Base-by-base conservation (phyloP, 2,888 invertebrate genomes). In the Tryphoninae sp. region DNA sequence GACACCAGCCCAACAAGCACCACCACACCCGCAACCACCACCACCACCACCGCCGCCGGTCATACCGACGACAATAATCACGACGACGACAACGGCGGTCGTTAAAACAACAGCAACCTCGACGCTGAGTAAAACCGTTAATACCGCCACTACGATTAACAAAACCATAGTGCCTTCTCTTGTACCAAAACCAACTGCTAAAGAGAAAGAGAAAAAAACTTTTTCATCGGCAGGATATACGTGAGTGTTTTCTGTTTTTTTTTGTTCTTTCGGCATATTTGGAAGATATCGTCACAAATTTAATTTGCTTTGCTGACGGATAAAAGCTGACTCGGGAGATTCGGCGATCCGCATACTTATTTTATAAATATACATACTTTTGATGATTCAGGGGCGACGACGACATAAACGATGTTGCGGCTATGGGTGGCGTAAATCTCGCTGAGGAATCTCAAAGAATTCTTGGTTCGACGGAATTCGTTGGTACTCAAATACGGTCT, bases 341-440 rank as follows among this genome's bases (percentile, higher is more conserved):
- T n/a, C 19, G 26, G 26, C 3, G 26, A 26, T 26, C 3, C 26
- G 26, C 26, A 3, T 26, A 26, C 26, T 26, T 26, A 26, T 26
- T 26, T 26, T 26, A 26, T 26, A 26, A 26, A 26, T 26, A 2
- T 26, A 26, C 23, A n/a, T 62, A 16, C 64, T 51, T 74, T 42
- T 45, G 42, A 49, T 65, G 65, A 84, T 67, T 81, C 92, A 93
- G 95, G 83, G 97, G 97, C 59, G 98, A 98, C 89, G 98, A 98
- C 91, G 98, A 99, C 92, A 98, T 99, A 89, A 99, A 99, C 90
- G 99, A 99, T 93, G 99, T 99, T 13, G 98, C 99, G 42, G 98
- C 99, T 9, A 99, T 99, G 99, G 99, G 99, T 84, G 99, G 99
- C 69, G 99, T 99, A 75, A 99, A 99, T 93, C 94, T 99, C 88